phyloP scores from a whole-genome alignment of 2,888 invertebrate species.

The Netelia virgata region DNA sequence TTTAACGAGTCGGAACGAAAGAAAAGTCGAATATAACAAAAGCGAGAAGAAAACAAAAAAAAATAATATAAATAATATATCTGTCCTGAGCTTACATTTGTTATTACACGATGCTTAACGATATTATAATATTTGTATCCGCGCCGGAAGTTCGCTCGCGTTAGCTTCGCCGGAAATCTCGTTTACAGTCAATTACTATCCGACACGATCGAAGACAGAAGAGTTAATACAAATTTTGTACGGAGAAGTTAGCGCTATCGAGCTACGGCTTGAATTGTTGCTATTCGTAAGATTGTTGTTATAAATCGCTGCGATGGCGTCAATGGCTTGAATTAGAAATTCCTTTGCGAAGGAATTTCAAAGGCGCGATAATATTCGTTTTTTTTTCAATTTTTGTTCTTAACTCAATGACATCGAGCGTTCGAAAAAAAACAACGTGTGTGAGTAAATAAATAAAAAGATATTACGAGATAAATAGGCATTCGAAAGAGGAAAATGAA shows the following conservation, averaged over 20 bases:
- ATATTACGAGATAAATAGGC: constrained; percentile 11
- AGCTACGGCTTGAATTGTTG: constrained; percentile 83
- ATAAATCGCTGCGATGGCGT: constrained; percentile 81
- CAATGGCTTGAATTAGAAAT: constrained; percentile 64
- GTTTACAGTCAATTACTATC: constrained; percentile 15
- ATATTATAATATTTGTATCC: constrained; percentile 85
- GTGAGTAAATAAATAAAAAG: constrained; percentile 22
- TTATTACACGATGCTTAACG: constrained; percentile 84
- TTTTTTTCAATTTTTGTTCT: constrained; percentile 66
- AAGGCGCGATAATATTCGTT: constrained; percentile 77
- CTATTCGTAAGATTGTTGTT: constrained; percentile 84
- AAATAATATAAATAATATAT: constrained; percentile 71
- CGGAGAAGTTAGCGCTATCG: constrained; percentile 79
- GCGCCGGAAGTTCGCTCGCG: constrained; percentile 80
- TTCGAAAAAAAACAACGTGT: constrained; percentile 71
- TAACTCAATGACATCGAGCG: constrained; percentile 77
- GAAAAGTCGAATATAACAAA: constrained; percentile 62
- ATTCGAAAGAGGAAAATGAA: constrained; percentile 3
- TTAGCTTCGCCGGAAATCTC: constrained; percentile 71
- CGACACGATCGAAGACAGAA: background rate
- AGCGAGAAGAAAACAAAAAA: constrained; percentile 39
- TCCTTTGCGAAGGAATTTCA: constrained; percentile 72
- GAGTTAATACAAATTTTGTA: constrained; percentile 13
- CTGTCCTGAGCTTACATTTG: constrained; percentile 84
- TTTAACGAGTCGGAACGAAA: constrained; percentile 55